These are phyloP conservation scores for Malacosoma neustria DNA, from an alignment of 2,888 invertebrate species.

Conservation along the genomic window DNA sequence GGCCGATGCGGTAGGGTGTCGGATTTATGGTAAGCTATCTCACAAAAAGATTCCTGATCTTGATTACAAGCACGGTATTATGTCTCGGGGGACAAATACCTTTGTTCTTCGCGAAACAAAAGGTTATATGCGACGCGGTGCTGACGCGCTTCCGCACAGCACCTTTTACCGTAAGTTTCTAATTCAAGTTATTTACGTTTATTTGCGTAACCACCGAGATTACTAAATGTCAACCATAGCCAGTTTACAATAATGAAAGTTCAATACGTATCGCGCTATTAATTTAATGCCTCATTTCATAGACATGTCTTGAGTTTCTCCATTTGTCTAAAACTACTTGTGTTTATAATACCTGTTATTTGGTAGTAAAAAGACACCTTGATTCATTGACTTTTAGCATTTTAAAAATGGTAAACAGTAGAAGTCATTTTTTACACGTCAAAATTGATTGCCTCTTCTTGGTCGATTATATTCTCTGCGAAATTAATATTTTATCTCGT, in stretches of 20 bases:
- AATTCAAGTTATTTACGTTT: neutral
- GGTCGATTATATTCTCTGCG: too few relatives aligned
- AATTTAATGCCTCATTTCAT: neutral
- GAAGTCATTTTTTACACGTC: neutral
- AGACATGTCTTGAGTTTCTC: neutral
- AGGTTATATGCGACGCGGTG: neutral
- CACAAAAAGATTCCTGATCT: slow-evolving; percentile 14
- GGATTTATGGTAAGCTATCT: slow-evolving; percentile 17
- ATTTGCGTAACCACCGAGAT: neutral
- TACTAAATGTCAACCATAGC: neutral
- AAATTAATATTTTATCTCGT: too few relatives aligned
- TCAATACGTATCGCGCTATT: neutral
- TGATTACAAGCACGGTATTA: slow-evolving; percentile 3
- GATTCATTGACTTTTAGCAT: neutral
- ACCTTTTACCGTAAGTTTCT: neutral
- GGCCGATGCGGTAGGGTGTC: slow-evolving; percentile 25
- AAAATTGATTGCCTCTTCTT: neutral
- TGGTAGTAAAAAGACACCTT: too few relatives aligned
- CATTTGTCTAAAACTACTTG: neutral
- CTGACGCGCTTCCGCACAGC: neutral
- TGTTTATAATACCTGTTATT: too few relatives aligned
- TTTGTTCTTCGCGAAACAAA: slow-evolving; percentile 3
- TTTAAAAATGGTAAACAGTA: neutral
- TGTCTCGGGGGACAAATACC: slow-evolving; percentile 1
- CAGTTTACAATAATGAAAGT: neutral